phyloP scores from a whole-genome alignment of 2,113 vertebrate genomes.

The Riparia riparia region DNA sequence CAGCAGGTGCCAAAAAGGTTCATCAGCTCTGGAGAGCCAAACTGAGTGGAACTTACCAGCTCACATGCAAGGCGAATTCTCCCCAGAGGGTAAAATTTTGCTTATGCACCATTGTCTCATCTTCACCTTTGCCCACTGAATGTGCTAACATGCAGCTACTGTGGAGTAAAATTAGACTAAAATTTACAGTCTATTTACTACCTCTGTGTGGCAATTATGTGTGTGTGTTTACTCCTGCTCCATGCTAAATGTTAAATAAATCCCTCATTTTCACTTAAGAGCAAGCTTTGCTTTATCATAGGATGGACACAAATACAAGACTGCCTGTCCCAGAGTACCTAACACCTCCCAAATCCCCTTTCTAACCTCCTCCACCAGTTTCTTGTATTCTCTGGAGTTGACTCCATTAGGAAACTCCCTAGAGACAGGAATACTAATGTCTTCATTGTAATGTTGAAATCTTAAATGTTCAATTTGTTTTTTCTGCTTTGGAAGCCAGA shows the following conservation, averaged over 20 bases:
- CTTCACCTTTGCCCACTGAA: background rate
- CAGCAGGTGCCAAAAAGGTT: background rate
- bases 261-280: background rate
- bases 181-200: background rate
- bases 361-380: background rate
- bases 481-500: background rate
- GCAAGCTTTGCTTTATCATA: background rate
- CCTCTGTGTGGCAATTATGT: background rate
- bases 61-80: background rate
- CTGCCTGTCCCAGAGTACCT: background rate
- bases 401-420: background rate
- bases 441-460: background rate
- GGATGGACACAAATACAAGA: background rate
- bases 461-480: background rate
- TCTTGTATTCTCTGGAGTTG: background rate
- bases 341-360: background rate
- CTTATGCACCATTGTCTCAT: background rate
- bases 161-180: background rate
- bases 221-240: accelerated
- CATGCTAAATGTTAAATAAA: background rate
- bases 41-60: background rate
- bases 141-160: background rate
- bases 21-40: background rate
- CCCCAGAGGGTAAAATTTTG: background rate
- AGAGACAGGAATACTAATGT: background rate